Evolutionary conservation across 2,797 vertebrate species (phyloP).

Genomic region (Selene dorsalis): DNA sequence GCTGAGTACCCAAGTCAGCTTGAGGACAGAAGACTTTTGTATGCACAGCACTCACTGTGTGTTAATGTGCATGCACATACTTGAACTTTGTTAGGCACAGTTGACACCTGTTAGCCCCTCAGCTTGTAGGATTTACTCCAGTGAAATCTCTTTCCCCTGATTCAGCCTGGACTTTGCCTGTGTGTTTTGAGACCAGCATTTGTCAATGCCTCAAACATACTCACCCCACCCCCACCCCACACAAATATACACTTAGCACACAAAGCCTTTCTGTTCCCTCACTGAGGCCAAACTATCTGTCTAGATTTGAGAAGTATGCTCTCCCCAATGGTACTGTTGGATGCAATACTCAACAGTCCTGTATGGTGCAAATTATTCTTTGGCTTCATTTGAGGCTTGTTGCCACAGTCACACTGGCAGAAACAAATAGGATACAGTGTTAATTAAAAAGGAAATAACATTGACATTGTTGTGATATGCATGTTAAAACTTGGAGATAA

Average conservation of each 20-base stretch:
- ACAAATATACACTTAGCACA: constrained; percentile 29
- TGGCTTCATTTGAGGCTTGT: neutral
- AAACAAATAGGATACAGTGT: neutral
- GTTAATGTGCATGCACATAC: too few species aligned
- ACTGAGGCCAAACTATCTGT: constrained; percentile 31
- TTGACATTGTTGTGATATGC: neutral
- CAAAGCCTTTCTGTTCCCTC: constrained; percentile 60
- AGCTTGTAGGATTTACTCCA: constrained; percentile 51
- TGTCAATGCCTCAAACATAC: constrained; percentile 4
- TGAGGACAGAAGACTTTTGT: neutral
- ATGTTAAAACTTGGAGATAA: neutral
- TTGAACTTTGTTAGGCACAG: neutral
- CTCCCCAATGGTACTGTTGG: constrained; percentile 58
- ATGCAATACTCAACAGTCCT: constrained; percentile 28
- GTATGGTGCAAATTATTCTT: constrained; percentile 8
- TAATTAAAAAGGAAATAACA: neutral
- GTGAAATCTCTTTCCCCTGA: constrained; percentile 62
- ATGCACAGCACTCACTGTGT: neutral
- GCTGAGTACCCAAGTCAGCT: neutral
- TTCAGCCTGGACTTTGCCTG: constrained; percentile 68
- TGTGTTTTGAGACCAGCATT: constrained; percentile 40
- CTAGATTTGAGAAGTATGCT: constrained; percentile 26
- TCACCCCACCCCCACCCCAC: constrained; percentile 17
- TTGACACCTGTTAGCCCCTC: constrained; percentile 28
- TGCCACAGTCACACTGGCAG: neutral